These are phyloP conservation scores for Myopa testacea DNA, from an alignment of 2,888 invertebrate species.

Conservation along the genomic window DNA sequence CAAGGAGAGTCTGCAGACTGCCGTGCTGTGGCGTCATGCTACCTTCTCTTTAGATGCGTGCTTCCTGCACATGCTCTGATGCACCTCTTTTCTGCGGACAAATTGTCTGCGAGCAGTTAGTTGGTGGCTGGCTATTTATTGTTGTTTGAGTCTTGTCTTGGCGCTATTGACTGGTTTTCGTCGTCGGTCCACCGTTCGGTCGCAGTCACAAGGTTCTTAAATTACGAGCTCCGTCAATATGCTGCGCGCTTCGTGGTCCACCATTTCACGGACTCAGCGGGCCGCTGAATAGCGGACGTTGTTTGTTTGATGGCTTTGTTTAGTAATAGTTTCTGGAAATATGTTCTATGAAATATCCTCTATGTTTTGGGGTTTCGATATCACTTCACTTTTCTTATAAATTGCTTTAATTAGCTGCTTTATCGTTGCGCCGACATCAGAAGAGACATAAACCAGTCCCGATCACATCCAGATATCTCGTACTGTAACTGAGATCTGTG, in stretches of 20 bases:
- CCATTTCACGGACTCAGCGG: neutral
- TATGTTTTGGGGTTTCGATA: conserved; percentile 26
- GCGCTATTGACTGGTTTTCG: conserved; percentile 9
- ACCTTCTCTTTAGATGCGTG: conserved; percentile 22
- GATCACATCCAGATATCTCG: neutral
- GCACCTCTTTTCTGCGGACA: conserved; percentile 16
- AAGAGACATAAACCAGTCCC: neutral
- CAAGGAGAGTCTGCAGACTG: neutral
- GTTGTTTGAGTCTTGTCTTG: conserved; percentile 20
- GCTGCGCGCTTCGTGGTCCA: neutral
- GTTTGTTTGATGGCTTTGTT: conserved; percentile 15
- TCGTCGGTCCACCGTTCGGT: neutral
- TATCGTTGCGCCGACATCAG: conserved; percentile 9
- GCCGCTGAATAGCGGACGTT: conserved; percentile 8
- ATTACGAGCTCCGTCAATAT: conserved; percentile 12
- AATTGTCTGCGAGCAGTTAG: conserved; percentile 38
- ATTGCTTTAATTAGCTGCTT: conserved; percentile 15
- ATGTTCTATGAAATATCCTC: conserved; percentile 17
- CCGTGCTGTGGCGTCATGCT: conserved; percentile 35
- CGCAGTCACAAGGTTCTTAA: conserved; percentile 28
- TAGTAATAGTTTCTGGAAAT: conserved; percentile 15
- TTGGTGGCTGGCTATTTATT: conserved; percentile 22
- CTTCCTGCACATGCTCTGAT: conserved; percentile 13
- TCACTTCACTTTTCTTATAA: conserved; percentile 9
- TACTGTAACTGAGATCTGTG: too few relatives aligned